Base-by-base conservation (phyloP, 2,113 vertebrate genomes). In the Catharus minimus region DNA sequence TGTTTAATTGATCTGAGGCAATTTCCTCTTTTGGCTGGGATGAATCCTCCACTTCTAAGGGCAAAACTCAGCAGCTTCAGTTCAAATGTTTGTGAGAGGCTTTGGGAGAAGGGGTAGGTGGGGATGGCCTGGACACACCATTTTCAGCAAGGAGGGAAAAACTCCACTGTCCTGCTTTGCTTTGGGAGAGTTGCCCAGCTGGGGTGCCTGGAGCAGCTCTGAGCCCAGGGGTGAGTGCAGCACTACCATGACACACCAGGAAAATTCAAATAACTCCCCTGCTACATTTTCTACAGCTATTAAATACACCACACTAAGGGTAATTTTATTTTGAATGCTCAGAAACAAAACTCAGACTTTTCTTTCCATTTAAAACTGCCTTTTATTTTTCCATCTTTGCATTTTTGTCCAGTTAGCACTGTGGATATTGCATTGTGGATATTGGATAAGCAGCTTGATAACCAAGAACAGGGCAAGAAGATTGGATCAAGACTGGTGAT, bases 171-270 rank as follows among this genome's bases (percentile, higher is more conserved):
- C 15, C 60, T 74, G 69, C 69, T 84, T 41, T 49, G 33, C 50
- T 84, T 65, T 56, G 43, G 50, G 19, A 13, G 43, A 28, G 20
- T 3, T 65, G 23, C 43, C 41, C 58, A 83, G 58, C 33, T 15
- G 23, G 33, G 41, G 33, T 56, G 19, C 19, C 50, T 10, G 28
- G 41, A 56, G 44, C 36, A 68, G 78, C 65, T 57, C 78, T 69
- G 36, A 81, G 65, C 78, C 44, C 55, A 23, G 44, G 64, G 27
- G 11, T 4, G 13, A 38, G 67, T 9, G 10, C 49, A 68, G 15
- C 3, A 5, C 24, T 46, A 3, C 72, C 13, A 7, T 2, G 6
- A 47, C 0, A 33, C 33, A 10, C 4, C 33, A 33, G 26, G 32
- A 44, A 64, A 65, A 82, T 0, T 3, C 24, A 80, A 87, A 73